phyloP scores from a whole-genome alignment of 2,113 vertebrate genomes.

The Catharus minimus region DNA sequence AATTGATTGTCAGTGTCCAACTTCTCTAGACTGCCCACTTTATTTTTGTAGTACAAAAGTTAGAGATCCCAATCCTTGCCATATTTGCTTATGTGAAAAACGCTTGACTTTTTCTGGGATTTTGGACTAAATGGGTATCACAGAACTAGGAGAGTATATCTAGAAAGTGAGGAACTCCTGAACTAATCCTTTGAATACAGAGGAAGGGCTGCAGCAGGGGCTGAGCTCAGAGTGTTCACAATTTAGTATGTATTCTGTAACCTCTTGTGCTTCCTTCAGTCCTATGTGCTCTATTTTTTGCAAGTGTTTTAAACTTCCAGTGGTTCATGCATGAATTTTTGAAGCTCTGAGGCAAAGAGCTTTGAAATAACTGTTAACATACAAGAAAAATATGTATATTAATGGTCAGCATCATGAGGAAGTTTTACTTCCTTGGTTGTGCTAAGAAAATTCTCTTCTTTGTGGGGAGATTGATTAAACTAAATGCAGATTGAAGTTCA shows the following conservation, averaged over 20 bases:
- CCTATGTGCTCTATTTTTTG: not conserved
- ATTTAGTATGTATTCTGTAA: not conserved
- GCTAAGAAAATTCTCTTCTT: not conserved
- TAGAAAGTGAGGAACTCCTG: not conserved
- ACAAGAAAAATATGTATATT: rapidly evolving
- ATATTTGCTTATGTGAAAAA: not conserved
- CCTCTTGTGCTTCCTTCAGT: not conserved
- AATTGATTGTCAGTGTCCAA: not conserved
- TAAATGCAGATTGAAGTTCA: not conserved
- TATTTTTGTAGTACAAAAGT: not conserved
- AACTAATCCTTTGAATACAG: not conserved
- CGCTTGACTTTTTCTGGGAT: not conserved
- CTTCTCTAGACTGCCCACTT: not conserved
- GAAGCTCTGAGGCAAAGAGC: not conserved
- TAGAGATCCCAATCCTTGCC: not conserved
- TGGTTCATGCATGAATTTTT: not conserved
- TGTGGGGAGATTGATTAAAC: rapidly evolving
- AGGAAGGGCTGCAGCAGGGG: not conserved
- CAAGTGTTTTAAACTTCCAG: not conserved
- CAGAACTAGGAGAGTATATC: not conserved
- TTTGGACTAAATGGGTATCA: not conserved
- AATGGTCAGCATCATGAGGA: not conserved
- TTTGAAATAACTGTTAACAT: not conserved
- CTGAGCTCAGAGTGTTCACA: not conserved
- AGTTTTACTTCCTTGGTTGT: not conserved